Conservation (phyloP, 2,797 vertebrate species). For the Urocyon cinereoargenteus region DNA sequence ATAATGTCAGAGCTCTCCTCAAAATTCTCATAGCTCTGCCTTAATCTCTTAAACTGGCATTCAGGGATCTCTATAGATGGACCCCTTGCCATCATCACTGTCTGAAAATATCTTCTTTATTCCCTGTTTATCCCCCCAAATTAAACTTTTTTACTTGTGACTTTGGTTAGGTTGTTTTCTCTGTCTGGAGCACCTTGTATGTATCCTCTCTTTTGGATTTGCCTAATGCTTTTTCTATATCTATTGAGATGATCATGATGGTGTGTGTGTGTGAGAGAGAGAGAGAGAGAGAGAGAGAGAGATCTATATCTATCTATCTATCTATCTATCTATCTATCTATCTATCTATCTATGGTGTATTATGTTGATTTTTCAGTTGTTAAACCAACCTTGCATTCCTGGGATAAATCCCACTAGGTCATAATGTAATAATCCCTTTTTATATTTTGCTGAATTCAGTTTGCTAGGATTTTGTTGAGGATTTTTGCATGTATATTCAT, state of each 20-base stretch:
- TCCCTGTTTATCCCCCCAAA: neutral
- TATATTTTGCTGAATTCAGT: neutral
- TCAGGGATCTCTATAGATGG: neutral
- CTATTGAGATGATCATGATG: neutral
- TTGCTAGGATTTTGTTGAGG: slow-evolving; percentile 51
- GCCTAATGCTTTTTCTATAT: neutral
- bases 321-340: too few species aligned
- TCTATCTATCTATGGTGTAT: neutral
- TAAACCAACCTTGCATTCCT: slow-evolving; percentile 6
- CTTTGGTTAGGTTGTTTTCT: neutral
- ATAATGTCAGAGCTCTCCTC: neutral
- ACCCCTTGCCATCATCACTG: neutral
- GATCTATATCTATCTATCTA: too few species aligned
- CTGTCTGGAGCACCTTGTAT: neutral
- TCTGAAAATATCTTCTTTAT: slow-evolving; percentile 20
- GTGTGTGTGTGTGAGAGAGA: neutral
- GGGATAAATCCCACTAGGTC: neutral
- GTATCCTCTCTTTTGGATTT: neutral
- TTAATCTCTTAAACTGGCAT: neutral
- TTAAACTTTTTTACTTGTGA: slow-evolving; percentile 5
- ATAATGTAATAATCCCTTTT: neutral
- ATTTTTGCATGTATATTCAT: slow-evolving; percentile 9
- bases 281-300: too few species aligned
- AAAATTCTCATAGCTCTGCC: neutral
- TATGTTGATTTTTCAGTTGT: slow-evolving; percentile 15